A percentile compares a stretch with the other conserved stretches of the same genome.
Conservation (phyloP, 2,113 vertebrate species). For the Bubalus kerabau region DNA sequence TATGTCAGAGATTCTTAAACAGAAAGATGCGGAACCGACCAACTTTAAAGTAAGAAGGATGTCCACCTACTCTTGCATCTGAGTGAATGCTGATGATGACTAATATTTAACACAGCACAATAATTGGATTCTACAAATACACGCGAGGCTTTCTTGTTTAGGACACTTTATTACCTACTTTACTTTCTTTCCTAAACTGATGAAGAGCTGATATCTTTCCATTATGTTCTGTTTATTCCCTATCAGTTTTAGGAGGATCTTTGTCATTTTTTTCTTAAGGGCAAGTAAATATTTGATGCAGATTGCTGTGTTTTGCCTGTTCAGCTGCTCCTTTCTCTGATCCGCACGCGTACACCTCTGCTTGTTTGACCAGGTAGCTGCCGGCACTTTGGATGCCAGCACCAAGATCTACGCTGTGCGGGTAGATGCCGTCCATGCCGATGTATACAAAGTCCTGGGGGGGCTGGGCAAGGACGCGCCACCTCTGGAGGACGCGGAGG, state of each 20-base stretch:
- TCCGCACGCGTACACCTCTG: not conserved
- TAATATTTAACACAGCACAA: not conserved
- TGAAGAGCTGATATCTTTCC: not conserved
- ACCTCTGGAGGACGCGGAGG: conserved; percentile 53
- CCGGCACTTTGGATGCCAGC: conserved; percentile 94
- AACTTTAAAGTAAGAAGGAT: conserved; percentile 91
- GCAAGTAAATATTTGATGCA: not conserved
- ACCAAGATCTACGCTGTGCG: conserved; percentile 95
- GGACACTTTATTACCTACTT: not conserved
- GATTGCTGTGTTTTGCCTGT: not conserved
- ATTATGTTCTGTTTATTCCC: not conserved
- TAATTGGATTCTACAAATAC: not conserved
- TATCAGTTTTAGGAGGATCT: not conserved
- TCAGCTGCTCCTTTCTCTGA: not conserved
- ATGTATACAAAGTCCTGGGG: conserved; percentile 91
- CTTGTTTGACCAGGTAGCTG: conserved; percentile 85
- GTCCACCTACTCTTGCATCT: not conserved
- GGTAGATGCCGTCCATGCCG: conserved; percentile 92
- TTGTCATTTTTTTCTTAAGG: not conserved
- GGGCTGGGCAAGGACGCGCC: conserved; percentile 84
- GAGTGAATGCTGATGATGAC: not conserved
- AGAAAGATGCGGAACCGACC: conserved; percentile 88
- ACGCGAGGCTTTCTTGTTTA: not conserved
- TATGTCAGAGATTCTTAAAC: conserved; percentile 92
- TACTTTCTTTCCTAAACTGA: not conserved